Base-by-base conservation (phyloP, 2,888 invertebrate species). In the Phytoseiulus persimilis region DNA sequence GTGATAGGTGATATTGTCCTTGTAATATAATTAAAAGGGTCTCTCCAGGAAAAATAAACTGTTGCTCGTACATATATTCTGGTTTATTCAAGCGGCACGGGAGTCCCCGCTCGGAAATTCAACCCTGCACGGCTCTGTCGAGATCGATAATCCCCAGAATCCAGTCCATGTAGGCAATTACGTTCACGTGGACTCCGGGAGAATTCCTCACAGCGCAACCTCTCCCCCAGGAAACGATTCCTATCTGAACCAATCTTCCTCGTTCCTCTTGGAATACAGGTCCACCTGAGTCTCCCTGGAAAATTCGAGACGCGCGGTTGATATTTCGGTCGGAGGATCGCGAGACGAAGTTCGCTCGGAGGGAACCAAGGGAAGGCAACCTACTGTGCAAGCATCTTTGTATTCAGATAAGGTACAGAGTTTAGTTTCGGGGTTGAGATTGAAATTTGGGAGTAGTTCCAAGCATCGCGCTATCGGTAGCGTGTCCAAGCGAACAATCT, bases 201-300 rank as follows among this genome's bases (percentile, higher is more conserved):
- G 87, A 87, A n/a, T 87, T 87, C 45, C 45, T 87, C 28, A 87
- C 39, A 5, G 87, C 87, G 18, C 87, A 87, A 0, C 39, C 87
- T 23, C 87, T 33, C 6, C 87, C 87, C 87, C 87, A 87, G 3
- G 87, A 87, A 3, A 87, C 87, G 32, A 87, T 33, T 87, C 87
- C 87, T 11, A 39, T 39, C 45, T 87, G 87, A 32, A 87, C 87
- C 3, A 87, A n/a, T 32, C 87, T 33, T 28, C 87, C 87, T 28
- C 87, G 87, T n/a, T 39, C 32, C 87, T 87, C 87, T 45, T 87
- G 87, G 45, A 87, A 87, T 28, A 87, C n/a, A 32, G 87, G 87
- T 39, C 87, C 87, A 32, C 87, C 87, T 6, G 87, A 87, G n/a
- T 87, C 87, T n/a, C 87, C 87, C 87, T 87, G 45, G 9, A 87